These are phyloP conservation scores for Plebejus anna DNA, from an alignment of 2,888 invertebrate species.

Conservation along the genomic window DNA sequence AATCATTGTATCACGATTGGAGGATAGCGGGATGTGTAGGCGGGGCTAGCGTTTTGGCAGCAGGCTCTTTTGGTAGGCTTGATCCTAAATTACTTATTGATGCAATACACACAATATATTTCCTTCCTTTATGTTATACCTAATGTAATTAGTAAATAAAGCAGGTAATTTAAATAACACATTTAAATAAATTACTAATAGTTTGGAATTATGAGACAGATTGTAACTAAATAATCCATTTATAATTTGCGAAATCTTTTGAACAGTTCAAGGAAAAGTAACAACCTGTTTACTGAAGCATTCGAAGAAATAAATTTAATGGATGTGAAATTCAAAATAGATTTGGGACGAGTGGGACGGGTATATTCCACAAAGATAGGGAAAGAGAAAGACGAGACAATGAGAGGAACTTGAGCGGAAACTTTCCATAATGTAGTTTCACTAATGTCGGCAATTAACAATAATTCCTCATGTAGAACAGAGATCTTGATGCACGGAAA, in stretches of 20 bases:
- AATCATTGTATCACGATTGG: no score
- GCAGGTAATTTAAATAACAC: no score
- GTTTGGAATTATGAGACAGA: not conserved
- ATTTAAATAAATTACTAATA: not conserved
- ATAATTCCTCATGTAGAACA: conserved; percentile 31
- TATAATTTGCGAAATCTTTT: conserved; percentile 19
- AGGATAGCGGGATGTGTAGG: no score
- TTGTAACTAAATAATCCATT: not conserved
- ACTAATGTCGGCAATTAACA: conserved; percentile 44
- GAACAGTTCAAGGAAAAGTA: conserved; percentile 40
- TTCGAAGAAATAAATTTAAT: conserved; percentile 44
- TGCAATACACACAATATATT: no score
- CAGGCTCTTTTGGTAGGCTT: no score
- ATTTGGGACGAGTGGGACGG: conserved; percentile 38
- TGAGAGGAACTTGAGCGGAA: conserved; percentile 40
- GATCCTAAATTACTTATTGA: no score
- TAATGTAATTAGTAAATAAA: no score
- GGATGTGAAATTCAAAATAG: conserved; percentile 44
- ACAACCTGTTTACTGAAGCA: conserved; percentile 42
- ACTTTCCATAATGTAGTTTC: conserved; percentile 49
- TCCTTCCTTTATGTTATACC: no score
- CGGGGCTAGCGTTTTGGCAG: no score
- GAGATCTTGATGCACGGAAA: conserved; percentile 29
- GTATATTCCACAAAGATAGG: conserved; percentile 31
- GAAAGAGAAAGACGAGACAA: conserved; percentile 36